Evolutionary conservation across 2,113 vertebrate genomes (phyloP), one percentile per base, ranked within the genome.

Genomic region (Melanerpes aurifrons): DNA sequence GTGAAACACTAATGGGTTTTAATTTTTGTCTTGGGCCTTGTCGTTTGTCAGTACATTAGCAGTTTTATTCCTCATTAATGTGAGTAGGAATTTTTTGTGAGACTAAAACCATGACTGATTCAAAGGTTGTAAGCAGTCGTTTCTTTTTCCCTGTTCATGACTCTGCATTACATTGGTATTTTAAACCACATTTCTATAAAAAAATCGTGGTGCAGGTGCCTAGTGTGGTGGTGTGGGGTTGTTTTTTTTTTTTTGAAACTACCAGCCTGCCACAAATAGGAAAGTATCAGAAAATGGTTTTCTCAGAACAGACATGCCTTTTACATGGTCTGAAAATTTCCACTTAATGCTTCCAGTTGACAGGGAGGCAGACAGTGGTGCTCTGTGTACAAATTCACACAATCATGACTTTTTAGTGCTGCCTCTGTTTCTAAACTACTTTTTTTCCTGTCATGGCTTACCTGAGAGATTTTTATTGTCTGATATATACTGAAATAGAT

Each of bases 291-390:
- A 37, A 71, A 21, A 2, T 45, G 40, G 40, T 40, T 40, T 40
- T 40, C 40, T 40, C 40, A 40, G 40, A 40, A 40, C 40, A 40
- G 40, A 12, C 40, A 12, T 40, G 35, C 59, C 4, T 18, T 82
- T 90, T 70, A 28, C 2, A 2, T 12, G n/a, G 61, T 79, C 37
- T 76, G 5, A 72, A 68, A 35, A 14, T 82, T 92, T 53, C 40
- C 40, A 40, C 40, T 61, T 76, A n/a, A 7, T 35, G 8, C n/a
- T 7, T 53, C 8, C 24, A 56, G 20, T 62, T 80, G 47, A 29
- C 57, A 7, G 20, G 18, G 29, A 79, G 15, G 9, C 61, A 32
- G 1, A 26, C 16, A 35, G 0, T 0, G 2, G 53, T 53, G 28
- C 75, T 92, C 32, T 70, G 4, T 22, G 12, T 40, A 35, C 35